phyloP scores from a whole-genome alignment of 2,113 vertebrate genomes.

The Rhinoderma darwinii region DNA sequence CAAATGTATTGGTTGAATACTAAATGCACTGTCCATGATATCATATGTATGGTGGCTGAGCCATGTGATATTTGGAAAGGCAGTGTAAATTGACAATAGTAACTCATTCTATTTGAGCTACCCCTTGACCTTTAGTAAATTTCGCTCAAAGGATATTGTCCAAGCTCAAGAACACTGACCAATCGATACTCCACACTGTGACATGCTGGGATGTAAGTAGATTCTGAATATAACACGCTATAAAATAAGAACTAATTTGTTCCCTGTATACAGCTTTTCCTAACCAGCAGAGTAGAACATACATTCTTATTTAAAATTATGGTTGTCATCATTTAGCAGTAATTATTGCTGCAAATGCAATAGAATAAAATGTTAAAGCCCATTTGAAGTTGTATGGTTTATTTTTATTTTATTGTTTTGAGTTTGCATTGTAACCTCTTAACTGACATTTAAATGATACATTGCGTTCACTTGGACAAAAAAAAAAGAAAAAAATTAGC shows the following conservation, averaged over 20 bases:
- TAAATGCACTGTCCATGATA: not conserved
- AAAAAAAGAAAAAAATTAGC: not conserved
- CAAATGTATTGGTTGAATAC: not conserved
- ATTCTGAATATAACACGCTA: slow-evolving; percentile 12
- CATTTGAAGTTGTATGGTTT: not conserved
- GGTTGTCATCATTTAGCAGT: slow-evolving; percentile 37
- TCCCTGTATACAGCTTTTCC: slow-evolving; percentile 26
- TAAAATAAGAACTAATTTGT: slow-evolving; percentile 45
- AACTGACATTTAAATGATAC: not conserved
- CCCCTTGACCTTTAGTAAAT: slow-evolving; percentile 47
- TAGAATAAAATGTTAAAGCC: slow-evolving; percentile 10
- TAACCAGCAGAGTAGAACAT: slow-evolving; percentile 16
- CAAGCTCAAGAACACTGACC: slow-evolving; percentile 33
- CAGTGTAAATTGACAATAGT: slow-evolving; percentile 22
- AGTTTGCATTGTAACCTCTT: not conserved
- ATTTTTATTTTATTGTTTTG: not conserved
- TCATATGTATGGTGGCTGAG: not conserved
- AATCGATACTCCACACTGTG: slow-evolving; percentile 22
- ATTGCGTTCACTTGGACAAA: not conserved
- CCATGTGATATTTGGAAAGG: not conserved
- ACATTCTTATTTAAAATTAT: slow-evolving; percentile 48
- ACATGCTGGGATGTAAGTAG: slow-evolving; percentile 13
- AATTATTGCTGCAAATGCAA: slow-evolving; percentile 40
- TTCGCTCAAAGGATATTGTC: slow-evolving; percentile 11
- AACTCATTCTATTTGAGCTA: slow-evolving; percentile 17